Percentiles rank a stretch among this genome's conserved stretches.
phyloP scores from a whole-genome alignment of 2,797 vertebrate genomes.

The Pseudotriccus pelzelni region DNA sequence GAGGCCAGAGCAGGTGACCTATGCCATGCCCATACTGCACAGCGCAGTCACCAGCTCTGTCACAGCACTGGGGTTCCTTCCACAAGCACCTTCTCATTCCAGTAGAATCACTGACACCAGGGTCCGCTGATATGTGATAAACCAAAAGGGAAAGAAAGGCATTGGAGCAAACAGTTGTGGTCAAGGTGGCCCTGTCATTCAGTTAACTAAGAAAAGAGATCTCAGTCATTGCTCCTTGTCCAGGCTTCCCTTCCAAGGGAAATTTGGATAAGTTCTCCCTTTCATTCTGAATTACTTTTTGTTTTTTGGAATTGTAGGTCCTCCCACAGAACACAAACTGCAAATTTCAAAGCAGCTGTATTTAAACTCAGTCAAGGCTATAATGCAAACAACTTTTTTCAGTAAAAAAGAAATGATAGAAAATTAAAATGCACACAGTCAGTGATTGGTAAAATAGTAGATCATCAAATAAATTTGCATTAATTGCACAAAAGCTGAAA shows the following conservation, averaged over 20 bases:
- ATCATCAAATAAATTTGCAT: constrained; percentile 64
- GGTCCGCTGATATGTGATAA: background rate
- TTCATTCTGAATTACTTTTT: background rate
- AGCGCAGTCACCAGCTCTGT: background rate
- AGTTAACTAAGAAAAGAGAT: background rate
- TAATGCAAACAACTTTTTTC: constrained; percentile 42
- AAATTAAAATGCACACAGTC: constrained; percentile 27
- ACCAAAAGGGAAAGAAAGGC: background rate
- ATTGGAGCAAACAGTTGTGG: background rate
- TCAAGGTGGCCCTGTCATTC: background rate
- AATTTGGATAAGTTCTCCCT: background rate
- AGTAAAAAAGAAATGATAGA: background rate
- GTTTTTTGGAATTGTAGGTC: background rate
- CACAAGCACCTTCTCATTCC: background rate
- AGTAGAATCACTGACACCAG: background rate
- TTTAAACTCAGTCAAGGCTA: constrained; percentile 13
- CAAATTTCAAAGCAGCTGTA: constrained; percentile 52
- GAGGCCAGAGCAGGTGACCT: background rate
- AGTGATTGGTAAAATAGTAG: constrained; percentile 57
- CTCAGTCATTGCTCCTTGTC: background rate
- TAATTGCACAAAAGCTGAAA: constrained; percentile 59
- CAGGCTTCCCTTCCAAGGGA: background rate
- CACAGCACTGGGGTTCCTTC: background rate
- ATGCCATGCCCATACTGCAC: accelerated
- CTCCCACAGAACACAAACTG: background rate